Evolutionary conservation across 2,113 vertebrate species (phyloP), one percentile per base, ranked within the genome.

Genomic region (human): DNA sequence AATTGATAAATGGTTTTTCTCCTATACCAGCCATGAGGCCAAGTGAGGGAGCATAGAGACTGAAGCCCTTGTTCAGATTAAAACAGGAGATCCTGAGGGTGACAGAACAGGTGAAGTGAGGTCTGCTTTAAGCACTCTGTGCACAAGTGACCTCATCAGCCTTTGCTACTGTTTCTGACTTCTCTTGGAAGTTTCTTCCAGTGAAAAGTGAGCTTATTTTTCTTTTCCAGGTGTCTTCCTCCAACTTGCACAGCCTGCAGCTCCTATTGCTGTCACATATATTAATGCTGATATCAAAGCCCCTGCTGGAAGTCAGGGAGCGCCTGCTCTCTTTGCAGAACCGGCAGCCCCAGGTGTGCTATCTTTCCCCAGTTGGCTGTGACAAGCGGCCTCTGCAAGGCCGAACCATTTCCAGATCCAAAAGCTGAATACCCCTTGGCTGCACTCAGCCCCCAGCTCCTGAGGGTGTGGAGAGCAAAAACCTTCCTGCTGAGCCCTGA

Each of bases 71-170:
- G 1, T 10, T 22, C 52, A 45, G 17, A 38, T 6, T 32, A 38
- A 22, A 38, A 23, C 0, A 2, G 43, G 3, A 85, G 75, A 20
- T 64, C n/a, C 6, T 3, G 35, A 16, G 13, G 12, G 2, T 4
- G 6, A 13, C 0, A 3, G 10, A 8, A 11, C 1, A n/a, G 5
- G 17, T 52, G 27, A 12, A 0, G 14, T 0, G 13, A 2, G 8
- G 59, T 6, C 8, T 7, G 38, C 61, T 52, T 35, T 11, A 50
- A 40, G n/a, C 22, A 4, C 23, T 35, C 5, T 0, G 22, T 9
- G 40, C 11, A 20, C 0, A 1, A 20, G 52, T 12, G 13, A 57
- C 40, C 23, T 50, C 13, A 5, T 8, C 5, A n/a, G 75, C 16
- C 75, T 30, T 18, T 38, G 27, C 5, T 1, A 2, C 38, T 43